Evolutionary conservation across 1,140 invertebrate species (phyloP), one percentile per base, ranked within the genome.

Genomic region (Dendrolimus kikuchii): DNA sequence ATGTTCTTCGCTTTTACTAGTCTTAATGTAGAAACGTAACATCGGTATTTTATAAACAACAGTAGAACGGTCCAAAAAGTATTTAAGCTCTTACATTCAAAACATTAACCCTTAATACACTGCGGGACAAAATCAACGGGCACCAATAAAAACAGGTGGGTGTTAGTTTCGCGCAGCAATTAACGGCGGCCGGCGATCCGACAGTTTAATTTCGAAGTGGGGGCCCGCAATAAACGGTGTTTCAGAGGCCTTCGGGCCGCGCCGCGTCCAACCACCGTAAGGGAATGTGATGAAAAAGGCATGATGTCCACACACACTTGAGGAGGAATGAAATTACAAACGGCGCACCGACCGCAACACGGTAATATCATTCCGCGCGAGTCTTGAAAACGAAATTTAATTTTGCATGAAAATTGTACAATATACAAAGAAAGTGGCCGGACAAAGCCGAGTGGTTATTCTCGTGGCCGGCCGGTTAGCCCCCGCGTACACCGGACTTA

Each of bases 351-450:
- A 70, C 66, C 73, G 67, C 64, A 39, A 61, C 65, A 58, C 59
- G 69, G 80, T 86, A 86, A 86, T 86, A 85, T 85, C 79, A 86
- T 86, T 85, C 81, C 81, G 64, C 64, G 69, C 80, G 81, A 81
- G 79, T 85, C 81, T 85, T 83, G 80, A 81, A 85, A 85, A 78
- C 81, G 79, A 82, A 86, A 86, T 86, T 86, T 82, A 86, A 86
- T 86, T 83, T 83, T 81, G 80, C 82, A 86, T 86, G 82, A 83
- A 54, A 85, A 83, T 83, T 75, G 78, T 81, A 85, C 79, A 78
- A 82, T 77, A 82, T 81, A 86, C 78, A 86, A 86, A 86, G 82
- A 86, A 86, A 83, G 74, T 78, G 77, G 77, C 54, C 59, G 68
- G 62, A 81, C 81, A 85, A 82, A 85, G 79, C 77, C 71, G 23